A percentile compares a stretch with the other conserved stretches of the same genome.
These are phyloP conservation scores for Oxyteleia sp. DNA, from an alignment of 2,888 invertebrate species.

Conservation along the genomic window DNA sequence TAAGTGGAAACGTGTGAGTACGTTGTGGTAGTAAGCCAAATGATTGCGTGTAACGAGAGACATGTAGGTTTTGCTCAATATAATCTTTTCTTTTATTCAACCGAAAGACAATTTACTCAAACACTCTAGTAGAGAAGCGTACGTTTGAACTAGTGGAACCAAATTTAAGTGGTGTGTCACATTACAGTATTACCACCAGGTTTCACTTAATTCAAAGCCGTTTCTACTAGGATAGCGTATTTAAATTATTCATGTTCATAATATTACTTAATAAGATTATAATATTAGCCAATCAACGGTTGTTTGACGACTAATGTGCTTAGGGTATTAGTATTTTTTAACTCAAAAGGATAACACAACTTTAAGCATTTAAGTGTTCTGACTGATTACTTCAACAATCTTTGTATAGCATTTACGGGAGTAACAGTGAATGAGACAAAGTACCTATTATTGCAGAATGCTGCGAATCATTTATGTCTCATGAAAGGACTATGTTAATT, in stretches of 20 bases:
- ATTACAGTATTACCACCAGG: background rate
- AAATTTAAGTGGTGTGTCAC: background rate
- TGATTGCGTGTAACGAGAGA: conserved; percentile 71
- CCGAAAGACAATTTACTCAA: conserved; percentile 26
- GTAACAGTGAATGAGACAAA: conserved; percentile 47
- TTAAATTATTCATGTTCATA: background rate
- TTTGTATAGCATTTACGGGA: conserved; percentile 45
- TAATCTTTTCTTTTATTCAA: conserved; percentile 39
- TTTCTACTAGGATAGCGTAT: conserved; percentile 5
- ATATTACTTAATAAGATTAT: too few relatives aligned
- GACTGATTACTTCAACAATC: conserved; percentile 41
- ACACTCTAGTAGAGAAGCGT: background rate
- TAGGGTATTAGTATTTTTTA: background rate
- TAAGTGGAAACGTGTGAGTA: conserved; percentile 70
- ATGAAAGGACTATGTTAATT: conserved; percentile 51
- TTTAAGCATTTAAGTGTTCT: conserved; percentile 60
- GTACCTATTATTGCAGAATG: conserved; percentile 78
- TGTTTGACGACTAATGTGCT: conserved; percentile 16
- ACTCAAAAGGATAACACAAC: conserved; percentile 36
- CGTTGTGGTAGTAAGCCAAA: conserved; percentile 72
- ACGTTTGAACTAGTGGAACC: background rate
- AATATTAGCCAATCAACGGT: conserved; percentile 16
- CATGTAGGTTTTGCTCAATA: conserved; percentile 52
- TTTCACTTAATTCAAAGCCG: background rate
- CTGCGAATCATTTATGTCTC: conserved; percentile 70